phyloP scores from a whole-genome alignment of 2,113 vertebrate species.

The Callionymus lyra region DNA sequence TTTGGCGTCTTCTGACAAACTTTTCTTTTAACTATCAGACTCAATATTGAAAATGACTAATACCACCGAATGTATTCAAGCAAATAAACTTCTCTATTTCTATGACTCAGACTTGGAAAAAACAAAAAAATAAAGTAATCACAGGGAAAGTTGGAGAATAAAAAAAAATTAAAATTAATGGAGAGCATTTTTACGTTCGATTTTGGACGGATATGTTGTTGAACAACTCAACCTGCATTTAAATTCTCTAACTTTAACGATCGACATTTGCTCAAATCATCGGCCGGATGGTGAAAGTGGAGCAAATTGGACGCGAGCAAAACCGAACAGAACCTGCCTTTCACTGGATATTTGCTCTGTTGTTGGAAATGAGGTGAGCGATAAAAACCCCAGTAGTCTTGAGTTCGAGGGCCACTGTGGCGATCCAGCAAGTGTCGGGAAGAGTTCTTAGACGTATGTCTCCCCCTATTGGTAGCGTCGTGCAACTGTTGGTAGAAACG shows the following conservation, averaged over 20 bases:
- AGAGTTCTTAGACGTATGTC: slow-evolving; percentile 73
- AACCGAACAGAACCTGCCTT: slow-evolving; percentile 22
- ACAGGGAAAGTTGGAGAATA: too few species aligned
- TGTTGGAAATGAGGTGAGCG: slow-evolving; percentile 31
- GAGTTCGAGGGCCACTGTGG: slow-evolving; percentile 33
- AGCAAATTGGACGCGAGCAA: slow-evolving; percentile 17
- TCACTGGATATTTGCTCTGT: slow-evolving; percentile 19
- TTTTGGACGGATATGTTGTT: slow-evolving; percentile 7
- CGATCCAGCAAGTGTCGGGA: too few species aligned
- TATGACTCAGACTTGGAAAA: too few species aligned
- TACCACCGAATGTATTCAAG: too few species aligned
- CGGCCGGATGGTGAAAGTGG: slow-evolving; percentile 1
- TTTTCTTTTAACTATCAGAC: too few species aligned
- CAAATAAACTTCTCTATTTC: too few species aligned
- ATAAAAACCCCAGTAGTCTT: slow-evolving; percentile 38
- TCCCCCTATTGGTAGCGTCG: slow-evolving; percentile 66
- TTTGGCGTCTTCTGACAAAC: too few species aligned
- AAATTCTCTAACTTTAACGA: slow-evolving; percentile 9
- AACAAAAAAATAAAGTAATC: too few species aligned
- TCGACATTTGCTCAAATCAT: slow-evolving; percentile 12
- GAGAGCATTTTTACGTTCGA: too few species aligned
- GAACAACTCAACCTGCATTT: slow-evolving; percentile 2
- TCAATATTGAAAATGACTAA: too few species aligned
- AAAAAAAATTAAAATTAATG: too few species aligned
- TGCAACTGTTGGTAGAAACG: slow-evolving; percentile 9